Percentiles rank a stretch among this genome's conserved stretches.
phyloP scores from a whole-genome alignment of 1,140 invertebrate genomes.

The Sinella curviseta region DNA sequence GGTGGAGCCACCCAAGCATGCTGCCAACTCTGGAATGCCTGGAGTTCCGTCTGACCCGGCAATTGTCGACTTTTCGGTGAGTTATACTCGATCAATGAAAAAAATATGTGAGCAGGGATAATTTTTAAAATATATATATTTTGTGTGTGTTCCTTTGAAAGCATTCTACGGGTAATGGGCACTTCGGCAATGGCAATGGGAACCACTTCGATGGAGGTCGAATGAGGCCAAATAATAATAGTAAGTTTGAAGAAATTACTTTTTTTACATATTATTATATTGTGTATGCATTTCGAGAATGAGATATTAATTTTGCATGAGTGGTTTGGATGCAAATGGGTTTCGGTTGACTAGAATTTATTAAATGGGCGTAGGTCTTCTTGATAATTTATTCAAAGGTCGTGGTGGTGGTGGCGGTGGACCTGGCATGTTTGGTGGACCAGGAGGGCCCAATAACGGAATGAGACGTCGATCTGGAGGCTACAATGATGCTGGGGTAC shows the following conservation, averaged over 20 bases:
- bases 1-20: slow-evolving; percentile 58
- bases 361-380: background rate
- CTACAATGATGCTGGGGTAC: background rate
- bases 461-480: background rate
- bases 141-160: background rate
- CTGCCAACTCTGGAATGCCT: background rate
- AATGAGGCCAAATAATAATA: slow-evolving; percentile 2
- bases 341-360: too few species aligned
- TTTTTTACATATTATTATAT: background rate
- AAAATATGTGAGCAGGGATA: background rate
- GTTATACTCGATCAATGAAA: background rate
- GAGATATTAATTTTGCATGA: background rate
- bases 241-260: background rate
- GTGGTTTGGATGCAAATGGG: background rate
- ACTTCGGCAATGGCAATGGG: background rate
- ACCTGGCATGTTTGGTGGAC: background rate
- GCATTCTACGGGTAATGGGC: background rate
- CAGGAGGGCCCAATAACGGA: background rate
- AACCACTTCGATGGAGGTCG: background rate
- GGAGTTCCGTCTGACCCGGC: slow-evolving; percentile 82
- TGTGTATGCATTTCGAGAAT: background rate
- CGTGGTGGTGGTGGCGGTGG: background rate
- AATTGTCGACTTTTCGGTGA: slow-evolving; percentile 73
- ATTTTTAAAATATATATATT: background rate
- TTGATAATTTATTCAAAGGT: slow-evolving; percentile 9